These are phyloP conservation scores for Puffinus mauretanicus DNA, from an alignment of 2,113 vertebrate genomes.

Conservation along the genomic window DNA sequence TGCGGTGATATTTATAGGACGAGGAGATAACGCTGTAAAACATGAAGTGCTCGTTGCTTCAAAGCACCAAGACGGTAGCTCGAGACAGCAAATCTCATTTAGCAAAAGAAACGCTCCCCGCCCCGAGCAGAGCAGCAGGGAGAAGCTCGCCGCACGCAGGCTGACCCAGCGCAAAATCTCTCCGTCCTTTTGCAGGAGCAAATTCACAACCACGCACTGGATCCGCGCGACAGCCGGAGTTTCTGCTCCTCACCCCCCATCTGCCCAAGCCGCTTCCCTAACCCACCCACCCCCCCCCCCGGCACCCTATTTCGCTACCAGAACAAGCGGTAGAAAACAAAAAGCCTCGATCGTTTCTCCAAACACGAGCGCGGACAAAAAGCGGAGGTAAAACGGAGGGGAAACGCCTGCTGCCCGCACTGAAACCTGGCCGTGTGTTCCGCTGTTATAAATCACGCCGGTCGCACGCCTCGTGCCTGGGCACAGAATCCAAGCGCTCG, in stretches of 20 bases:
- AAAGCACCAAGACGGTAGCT: not conserved
- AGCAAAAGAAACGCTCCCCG: not conserved
- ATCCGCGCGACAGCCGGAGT: accelerated
- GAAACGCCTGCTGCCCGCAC: not conserved
- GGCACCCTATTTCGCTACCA: accelerated
- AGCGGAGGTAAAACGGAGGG: not conserved
- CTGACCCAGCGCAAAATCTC: not conserved
- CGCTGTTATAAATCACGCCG: not conserved
- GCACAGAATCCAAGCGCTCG: not conserved
- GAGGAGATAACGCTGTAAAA: not conserved
- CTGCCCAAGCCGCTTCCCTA: not conserved
- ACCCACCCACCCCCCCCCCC: no score
- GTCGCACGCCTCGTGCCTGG: not conserved
- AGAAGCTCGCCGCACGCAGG: not conserved
- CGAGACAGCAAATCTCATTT: not conserved
- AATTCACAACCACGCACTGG: accelerated
- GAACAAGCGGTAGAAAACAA: not conserved
- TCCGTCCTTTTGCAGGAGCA: accelerated
- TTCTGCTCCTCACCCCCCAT: not conserved
- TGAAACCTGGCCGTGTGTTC: not conserved
- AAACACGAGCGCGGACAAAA: accelerated
- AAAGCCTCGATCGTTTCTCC: accelerated
- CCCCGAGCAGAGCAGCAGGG: not conserved
- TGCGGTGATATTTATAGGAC: not conserved
- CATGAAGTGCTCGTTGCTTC: not conserved